A percentile compares a stretch with the other conserved stretches of the same genome.
These are phyloP conservation scores for Drosophila sturtevanti DNA, from an alignment of 1,140 invertebrate genomes.

Conservation along the genomic window DNA sequence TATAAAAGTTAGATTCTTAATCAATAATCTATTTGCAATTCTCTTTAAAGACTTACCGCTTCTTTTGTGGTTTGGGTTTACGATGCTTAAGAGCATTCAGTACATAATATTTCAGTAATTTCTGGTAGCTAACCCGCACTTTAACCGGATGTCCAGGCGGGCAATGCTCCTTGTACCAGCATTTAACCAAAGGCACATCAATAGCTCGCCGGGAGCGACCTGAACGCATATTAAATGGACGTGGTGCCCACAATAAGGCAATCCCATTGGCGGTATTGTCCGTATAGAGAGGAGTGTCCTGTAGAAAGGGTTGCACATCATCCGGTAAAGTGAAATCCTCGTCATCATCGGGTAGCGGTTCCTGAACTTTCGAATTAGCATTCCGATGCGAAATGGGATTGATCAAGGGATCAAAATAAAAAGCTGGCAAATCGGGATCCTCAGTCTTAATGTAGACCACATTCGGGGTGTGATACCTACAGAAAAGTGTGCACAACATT, in stretches of 20 bases:
- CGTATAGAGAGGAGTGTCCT: conserved; percentile 97
- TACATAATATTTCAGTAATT: conserved; percentile 98
- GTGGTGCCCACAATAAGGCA: conserved; percentile 98
- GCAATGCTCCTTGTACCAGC: conserved; percentile 99
- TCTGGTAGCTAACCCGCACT: conserved; percentile 99
- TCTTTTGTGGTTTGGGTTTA: conserved; percentile 99
- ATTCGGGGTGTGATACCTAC: conserved; percentile 99
- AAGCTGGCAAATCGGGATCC: conserved; percentile 99
- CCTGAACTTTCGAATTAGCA: conserved; percentile 87
- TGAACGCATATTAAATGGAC: conserved; percentile 98
- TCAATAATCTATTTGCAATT: neutral
- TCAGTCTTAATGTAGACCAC: conserved; percentile 99
- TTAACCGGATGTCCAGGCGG: conserved; percentile 99
- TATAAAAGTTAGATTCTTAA: neutral
- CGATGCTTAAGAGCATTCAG: conserved; percentile 98
- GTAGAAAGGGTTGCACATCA: conserved; percentile 94
- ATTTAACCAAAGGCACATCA: conserved; percentile 98
- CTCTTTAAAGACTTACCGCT: conserved; percentile 86
- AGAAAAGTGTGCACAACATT: conserved; percentile 11
- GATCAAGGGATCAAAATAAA: conserved; percentile 99
- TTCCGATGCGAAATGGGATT: conserved; percentile 99
- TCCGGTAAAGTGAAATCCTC: conserved; percentile 97
- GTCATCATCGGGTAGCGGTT: conserved; percentile 95
- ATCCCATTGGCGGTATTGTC: conserved; percentile 99
- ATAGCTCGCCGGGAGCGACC: conserved; percentile 94